Evolutionary conservation across 2,888 invertebrate species (phyloP).

Genomic region (Punctoribates punctum): DNA sequence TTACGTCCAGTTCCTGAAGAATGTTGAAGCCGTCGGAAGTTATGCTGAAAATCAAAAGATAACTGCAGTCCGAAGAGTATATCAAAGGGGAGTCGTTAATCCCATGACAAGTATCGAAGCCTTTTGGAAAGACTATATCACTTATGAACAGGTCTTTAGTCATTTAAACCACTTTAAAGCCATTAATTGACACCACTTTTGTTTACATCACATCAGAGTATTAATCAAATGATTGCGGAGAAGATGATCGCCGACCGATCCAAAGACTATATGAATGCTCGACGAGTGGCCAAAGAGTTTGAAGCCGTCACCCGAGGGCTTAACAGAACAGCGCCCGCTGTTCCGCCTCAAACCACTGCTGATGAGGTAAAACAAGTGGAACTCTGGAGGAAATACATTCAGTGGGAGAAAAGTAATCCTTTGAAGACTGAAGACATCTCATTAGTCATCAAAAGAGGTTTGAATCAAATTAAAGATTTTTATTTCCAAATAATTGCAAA

Average conservation of each 20-base stretch:
- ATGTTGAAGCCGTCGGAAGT: constrained; percentile 94
- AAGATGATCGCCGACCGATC: constrained; percentile 96
- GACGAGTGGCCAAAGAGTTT: constrained; percentile 90
- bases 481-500: too few relatives aligned
- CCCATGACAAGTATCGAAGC: constrained; percentile 97
- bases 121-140: constrained; percentile 89
- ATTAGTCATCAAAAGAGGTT: constrained; percentile 71
- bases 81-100: constrained; percentile 90
- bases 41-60: constrained; percentile 99
- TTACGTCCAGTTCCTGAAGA: constrained; percentile 91
- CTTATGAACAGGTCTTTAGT: constrained; percentile 67
- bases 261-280: constrained; percentile 95
- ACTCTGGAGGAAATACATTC: constrained; percentile 97
- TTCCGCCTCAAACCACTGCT: constrained; percentile 71
- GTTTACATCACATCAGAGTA: constrained; percentile 61
- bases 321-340: constrained; percentile 89
- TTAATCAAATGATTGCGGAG: constrained; percentile 84
- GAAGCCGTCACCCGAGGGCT: constrained; percentile 91
- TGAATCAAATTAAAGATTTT: constrained; percentile 50
- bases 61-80: constrained; percentile 93
- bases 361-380: constrained; percentile 63
- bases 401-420: constrained; percentile 96
- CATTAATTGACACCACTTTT: too few relatives aligned
- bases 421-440: constrained; percentile 93
- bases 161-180: too few relatives aligned